Evolutionary conservation across 2,797 vertebrate genomes (phyloP).

Genomic region (Parauchenoglanis ngamensis): DNA sequence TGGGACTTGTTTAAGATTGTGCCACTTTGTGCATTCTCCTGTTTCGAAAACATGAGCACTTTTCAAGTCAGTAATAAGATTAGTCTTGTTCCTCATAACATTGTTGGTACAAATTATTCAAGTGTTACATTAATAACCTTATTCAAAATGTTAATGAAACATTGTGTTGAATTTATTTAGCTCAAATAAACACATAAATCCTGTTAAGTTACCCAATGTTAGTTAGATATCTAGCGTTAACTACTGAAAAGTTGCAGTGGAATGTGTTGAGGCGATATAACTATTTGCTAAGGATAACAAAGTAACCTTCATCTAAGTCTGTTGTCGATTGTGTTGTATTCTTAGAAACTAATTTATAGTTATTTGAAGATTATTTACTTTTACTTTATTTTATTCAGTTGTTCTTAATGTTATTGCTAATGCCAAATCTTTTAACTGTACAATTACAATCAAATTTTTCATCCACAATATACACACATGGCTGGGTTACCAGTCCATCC

Average conservation of each 20-base stretch:
- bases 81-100: neutral
- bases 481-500: neutral
- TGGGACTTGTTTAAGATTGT: neutral
- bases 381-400: neutral
- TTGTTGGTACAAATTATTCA: neutral
- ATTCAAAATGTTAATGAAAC: neutral
- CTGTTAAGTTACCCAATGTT: neutral
- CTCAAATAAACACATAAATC: neutral
- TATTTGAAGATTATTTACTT: neutral
- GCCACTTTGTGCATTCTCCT: neutral
- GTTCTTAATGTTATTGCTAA: too few relatives aligned
- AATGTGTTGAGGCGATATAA: neutral
- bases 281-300: neutral
- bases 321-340: neutral
- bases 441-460: neutral
- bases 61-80: neutral
- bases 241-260: neutral
- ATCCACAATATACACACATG: neutral
- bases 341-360: neutral
- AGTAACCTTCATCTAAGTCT: neutral
- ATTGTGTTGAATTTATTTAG: neutral
- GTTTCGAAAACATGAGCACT: neutral
- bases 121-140: neutral
- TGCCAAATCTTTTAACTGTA: neutral
- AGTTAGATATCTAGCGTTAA: neutral